Evolutionary conservation across 35 echinoderm and acorn worm genomes (phyloP).

Genomic region (Holothuria glaberrima): DNA sequence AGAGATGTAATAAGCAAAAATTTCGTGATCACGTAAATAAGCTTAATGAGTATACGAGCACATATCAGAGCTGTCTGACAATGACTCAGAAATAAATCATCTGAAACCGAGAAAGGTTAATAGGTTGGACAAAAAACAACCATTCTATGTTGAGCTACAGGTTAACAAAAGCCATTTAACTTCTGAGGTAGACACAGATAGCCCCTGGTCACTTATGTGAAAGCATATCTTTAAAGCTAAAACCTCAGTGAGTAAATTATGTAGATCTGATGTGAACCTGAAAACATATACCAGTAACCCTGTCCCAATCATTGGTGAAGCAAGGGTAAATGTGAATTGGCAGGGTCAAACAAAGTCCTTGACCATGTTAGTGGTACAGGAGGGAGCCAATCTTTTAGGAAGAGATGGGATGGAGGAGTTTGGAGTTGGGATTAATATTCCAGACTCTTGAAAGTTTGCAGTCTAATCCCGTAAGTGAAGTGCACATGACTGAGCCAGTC

Average conservation of each 20-base stretch:
- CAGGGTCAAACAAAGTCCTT: neutral
- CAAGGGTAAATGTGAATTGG: neutral
- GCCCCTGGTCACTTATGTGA: slow-evolving; percentile 42
- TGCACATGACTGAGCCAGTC: neutral
- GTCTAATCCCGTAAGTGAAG: neutral
- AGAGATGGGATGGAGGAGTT: slow-evolving; percentile 8
- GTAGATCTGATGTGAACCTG: neutral
- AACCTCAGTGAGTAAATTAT: neutral
- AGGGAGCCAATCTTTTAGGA: slow-evolving; percentile 3
- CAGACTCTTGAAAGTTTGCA: neutral
- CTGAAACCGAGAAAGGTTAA: slow-evolving; percentile 14
- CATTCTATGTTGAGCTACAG: neutral
- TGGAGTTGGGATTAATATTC: neutral
- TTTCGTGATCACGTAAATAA: neutral
- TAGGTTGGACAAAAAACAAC: neutral
- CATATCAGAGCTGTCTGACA: neutral
- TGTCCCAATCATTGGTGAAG: slow-evolving; percentile 38
- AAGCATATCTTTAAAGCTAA: neutral
- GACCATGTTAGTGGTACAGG: too few relatives aligned
- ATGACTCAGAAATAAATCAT: slow-evolving; percentile 9
- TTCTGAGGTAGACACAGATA: slow-evolving; percentile 53
- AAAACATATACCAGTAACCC: slow-evolving; percentile 17
- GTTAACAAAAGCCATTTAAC: neutral
- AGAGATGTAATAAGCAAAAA: slow-evolving; percentile 6
- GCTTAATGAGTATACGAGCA: slow-evolving; percentile 4